A percentile compares a stretch with the other conserved stretches of the same genome.
These are phyloP conservation scores for Emydocephalus ijimae DNA, from an alignment of 2,113 vertebrate genomes.

Conservation along the genomic window DNA sequence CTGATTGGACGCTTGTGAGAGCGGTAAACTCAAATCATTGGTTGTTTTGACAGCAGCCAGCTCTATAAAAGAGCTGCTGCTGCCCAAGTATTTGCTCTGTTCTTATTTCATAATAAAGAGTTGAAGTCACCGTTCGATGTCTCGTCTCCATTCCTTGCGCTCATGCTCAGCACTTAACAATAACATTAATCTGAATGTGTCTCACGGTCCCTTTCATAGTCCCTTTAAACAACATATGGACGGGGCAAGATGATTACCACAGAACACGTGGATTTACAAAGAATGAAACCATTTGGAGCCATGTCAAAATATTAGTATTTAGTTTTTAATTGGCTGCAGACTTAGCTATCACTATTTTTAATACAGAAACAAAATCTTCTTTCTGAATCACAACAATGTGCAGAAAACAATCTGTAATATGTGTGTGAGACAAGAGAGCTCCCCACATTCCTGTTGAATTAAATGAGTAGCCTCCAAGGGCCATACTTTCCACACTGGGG, in stretches of 20 bases:
- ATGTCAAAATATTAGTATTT: constrained; percentile 1
- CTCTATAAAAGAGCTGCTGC: too few species aligned
- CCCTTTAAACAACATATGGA: neutral
- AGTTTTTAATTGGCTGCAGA: constrained; percentile 22
- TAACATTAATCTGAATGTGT: neutral
- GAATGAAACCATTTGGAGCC: neutral
- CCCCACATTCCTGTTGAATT: neutral
- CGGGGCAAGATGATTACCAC: neutral
- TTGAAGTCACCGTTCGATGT: too few species aligned
- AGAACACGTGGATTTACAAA: constrained; percentile 24
- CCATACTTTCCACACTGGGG: accelerated
- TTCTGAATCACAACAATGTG: neutral
- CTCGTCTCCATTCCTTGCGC: too few species aligned
- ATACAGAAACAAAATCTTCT: neutral
- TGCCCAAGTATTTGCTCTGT: too few species aligned
- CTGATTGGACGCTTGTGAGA: too few species aligned
- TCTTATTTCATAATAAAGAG: too few species aligned
- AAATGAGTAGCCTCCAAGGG: neutral
- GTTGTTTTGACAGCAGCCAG: too few species aligned
- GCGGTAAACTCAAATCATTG: too few species aligned
- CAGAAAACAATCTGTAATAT: neutral
- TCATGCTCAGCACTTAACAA: too few species aligned
- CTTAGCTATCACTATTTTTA: neutral
- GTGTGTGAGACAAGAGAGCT: neutral
- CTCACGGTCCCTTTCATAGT: constrained; percentile 13